Evolutionary conservation across 1,140 invertebrate genomes (phyloP), one percentile per base, ranked within the genome.

Genomic region (Steinernema khuongi): DNA sequence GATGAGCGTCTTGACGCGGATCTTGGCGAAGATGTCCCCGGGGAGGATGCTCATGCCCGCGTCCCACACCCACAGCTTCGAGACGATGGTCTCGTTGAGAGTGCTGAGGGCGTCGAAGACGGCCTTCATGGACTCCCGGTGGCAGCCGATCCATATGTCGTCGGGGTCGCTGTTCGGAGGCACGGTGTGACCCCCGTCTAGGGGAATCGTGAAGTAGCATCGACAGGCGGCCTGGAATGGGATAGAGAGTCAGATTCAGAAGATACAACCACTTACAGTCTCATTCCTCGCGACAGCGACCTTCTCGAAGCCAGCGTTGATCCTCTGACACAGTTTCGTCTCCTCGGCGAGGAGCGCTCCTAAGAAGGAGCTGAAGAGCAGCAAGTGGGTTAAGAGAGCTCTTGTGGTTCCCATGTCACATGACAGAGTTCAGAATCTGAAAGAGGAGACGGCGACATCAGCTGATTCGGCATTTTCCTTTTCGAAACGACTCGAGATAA

Each of bases 51-150:
- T 19, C 11, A 69, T 31, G 4, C 31, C 31, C 14, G 31, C 7
- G 68, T 69, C 28, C 68, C 68, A 69, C 4, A 69, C 30, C 68
- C 68, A 69, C 28, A 69, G 30, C 41, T 69, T 69, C 31, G 68
- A 69, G 19, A 69, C 68, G 28, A 29, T 69, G 14, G 68, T 69
- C 26, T 69, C 68, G 26, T 69, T 69, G 11, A 69, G 28, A 14
- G 28, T 28, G 28, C 30, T 69, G 11, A 69, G 11, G 31, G 11
- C 11, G 4, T 50, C 31, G 68, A 69, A 69, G 7, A 29, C 19
- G 4, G 31, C 41, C 7, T 14, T 32, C 7, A 69, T 33, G 14
- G 31, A 33, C 14, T 4, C 31, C 11, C 4, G 7, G 11, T n/a
- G 14, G 22, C 68, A 69, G 4, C 68, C 68, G 68, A 69, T 69